phyloP scores from a whole-genome alignment of 2,113 vertebrate genomes.

The Eubucco bourcierii region DNA sequence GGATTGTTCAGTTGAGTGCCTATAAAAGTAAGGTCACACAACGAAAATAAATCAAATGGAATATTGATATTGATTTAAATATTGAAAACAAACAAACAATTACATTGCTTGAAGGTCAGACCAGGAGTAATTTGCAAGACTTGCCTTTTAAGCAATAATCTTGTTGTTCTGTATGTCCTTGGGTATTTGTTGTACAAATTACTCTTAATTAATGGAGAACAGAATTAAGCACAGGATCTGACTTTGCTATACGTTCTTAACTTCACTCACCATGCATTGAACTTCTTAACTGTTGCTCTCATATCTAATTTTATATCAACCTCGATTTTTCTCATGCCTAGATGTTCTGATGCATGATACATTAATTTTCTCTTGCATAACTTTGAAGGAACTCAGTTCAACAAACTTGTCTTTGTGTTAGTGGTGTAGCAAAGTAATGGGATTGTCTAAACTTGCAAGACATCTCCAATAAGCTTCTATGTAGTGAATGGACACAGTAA shows the following conservation, averaged over 20 bases:
- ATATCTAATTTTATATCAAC: not conserved
- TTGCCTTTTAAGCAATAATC: not conserved
- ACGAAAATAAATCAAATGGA: not conserved
- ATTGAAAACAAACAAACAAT: not conserved
- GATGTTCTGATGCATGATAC: not conserved
- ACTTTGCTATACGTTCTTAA: not conserved
- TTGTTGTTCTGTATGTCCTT: not conserved
- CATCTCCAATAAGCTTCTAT: not conserved
- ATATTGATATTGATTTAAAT: not conserved
- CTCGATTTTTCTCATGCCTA: not conserved
- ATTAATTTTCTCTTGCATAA: not conserved
- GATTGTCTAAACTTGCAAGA: not conserved
- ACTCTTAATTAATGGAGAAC: not conserved
- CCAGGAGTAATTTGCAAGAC: not conserved
- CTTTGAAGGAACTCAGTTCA: not conserved
- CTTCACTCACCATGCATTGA: not conserved
- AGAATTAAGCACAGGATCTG: not conserved
- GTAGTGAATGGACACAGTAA: not conserved
- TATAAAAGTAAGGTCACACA: not conserved
- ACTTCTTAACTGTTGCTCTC: not conserved
- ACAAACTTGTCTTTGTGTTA: not conserved
- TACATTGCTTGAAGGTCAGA: not conserved
- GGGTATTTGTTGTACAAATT: fast-evolving
- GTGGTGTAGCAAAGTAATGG: not conserved
- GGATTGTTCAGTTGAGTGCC: not conserved